Conservation (phyloP, 2,888 invertebrate species). For the Oscheius myriophilus region DNA sequence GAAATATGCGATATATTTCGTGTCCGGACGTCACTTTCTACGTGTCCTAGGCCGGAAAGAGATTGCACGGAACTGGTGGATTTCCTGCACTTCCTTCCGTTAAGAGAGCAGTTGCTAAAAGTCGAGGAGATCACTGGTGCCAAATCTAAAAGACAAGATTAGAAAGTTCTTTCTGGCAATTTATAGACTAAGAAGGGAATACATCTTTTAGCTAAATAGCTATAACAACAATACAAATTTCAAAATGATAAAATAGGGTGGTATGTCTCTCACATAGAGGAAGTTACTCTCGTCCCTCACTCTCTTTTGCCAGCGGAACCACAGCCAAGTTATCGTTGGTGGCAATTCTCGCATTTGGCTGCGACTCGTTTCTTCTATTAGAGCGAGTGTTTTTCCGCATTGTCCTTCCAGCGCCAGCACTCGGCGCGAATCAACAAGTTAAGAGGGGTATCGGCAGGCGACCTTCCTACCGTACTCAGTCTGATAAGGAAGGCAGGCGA, state of each 20-base stretch:
- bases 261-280: too few relatives aligned
- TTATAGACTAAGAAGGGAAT: too few relatives aligned
- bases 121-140: too few relatives aligned
- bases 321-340: conserved; percentile 16
- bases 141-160: too few relatives aligned
- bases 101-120: neutral
- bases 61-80: neutral
- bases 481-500: conserved; percentile 15
- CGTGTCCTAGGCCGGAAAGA: conserved; percentile 20
- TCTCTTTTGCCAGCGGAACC: neutral
- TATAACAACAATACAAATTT: too few relatives aligned
- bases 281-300: too few relatives aligned
- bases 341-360: conserved; percentile 30
- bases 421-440: conserved; percentile 29
- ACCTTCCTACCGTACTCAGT: conserved; percentile 26
- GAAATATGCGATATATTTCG: conserved; percentile 22
- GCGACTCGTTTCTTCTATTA: conserved; percentile 29
- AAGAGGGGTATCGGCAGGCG: conserved; percentile 30
- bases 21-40: conserved; percentile 14
- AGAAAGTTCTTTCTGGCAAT: too few relatives aligned
- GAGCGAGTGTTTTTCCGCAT: conserved; percentile 28
- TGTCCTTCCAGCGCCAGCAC: conserved; percentile 30
- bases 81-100: conserved; percentile 17
- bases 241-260: too few relatives aligned
- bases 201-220: too few relatives aligned